Evolutionary conservation across 2,113 vertebrate genomes (phyloP), one percentile per base, ranked within the genome.

Genomic region (Chaenocephalus aceratus): DNA sequence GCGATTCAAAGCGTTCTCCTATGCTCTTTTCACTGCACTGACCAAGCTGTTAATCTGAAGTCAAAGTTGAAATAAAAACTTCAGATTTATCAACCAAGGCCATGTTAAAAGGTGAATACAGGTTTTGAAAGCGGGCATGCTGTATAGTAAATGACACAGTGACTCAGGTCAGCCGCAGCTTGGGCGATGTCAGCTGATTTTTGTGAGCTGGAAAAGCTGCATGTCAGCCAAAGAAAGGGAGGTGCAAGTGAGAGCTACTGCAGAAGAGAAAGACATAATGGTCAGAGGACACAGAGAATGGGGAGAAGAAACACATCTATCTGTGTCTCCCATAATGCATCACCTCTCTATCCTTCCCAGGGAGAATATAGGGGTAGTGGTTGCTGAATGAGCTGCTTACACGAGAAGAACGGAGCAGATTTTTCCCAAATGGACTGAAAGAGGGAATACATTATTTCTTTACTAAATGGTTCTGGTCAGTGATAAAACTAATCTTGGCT

Each of bases 331-430:
- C 13, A 58, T 71, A 67, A 89, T 75, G 70, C 76, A 84, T 87
- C 65, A 60, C 68, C 49, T 68, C 53, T 66, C 51, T 18, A 52
- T 82, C 79, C 66, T 68, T 82, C 72, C 36, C 63, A 77, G 61
- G 51, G 49, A 79, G 66, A 75, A 72, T 44, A 66, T 23, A 56
- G 82, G 64, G 11, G 36, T 12, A 7, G 82, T 49, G 64, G 51
- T 53, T 79, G 83, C 89, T 79, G 73, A 89, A 88, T 79, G 76
- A 67, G 52, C 6, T 0, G 18, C 59, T 83, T 12, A 5, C 53
- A 65, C 73, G 52, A 69, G 70, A 61, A 53, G 63, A 85, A 79
- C 30, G 71, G 44, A 67, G 62, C 57, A 18, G 58, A 67, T 80
- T 85, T 74, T 72, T 61, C 70, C 62, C 44, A 21, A 10, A 59